These are phyloP conservation scores for Gymnarchus niloticus DNA, from an alignment of 2,113 vertebrate genomes.

Conservation along the genomic window DNA sequence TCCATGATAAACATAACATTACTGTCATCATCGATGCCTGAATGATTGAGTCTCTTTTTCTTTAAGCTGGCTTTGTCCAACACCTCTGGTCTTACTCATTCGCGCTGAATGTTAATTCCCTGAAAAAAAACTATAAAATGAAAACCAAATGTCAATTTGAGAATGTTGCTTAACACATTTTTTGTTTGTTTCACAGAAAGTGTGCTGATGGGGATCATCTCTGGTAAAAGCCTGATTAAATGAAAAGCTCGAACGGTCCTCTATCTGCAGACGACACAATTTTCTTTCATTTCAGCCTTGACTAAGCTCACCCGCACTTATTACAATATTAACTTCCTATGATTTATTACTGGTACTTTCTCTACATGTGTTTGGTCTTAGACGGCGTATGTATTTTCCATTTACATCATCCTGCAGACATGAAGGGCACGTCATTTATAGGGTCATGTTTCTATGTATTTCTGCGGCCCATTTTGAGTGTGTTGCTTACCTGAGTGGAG, in stretches of 20 bases:
- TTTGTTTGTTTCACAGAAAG: neutral
- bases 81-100: neutral
- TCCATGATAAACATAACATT: neutral
- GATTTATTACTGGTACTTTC: neutral
- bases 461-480: neutral
- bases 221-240: neutral
- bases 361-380: neutral
- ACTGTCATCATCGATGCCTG: neutral
- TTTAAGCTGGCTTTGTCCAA: neutral
- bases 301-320: neutral
- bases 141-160: slow-evolving; percentile 9
- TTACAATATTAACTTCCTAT: neutral
- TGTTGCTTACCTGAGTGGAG: neutral
- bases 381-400: neutral
- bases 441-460: neutral
- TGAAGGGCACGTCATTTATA: neutral
- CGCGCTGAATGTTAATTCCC: slow-evolving; percentile 4
- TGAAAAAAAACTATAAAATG: neutral
- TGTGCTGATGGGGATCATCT: neutral
- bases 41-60: neutral
- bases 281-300: neutral
- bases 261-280: neutral
- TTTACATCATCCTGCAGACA: neutral
- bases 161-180: neutral
- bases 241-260: neutral